Conservation (phyloP, 2,888 invertebrate genomes). For the Keiferia lycopersicella region DNA sequence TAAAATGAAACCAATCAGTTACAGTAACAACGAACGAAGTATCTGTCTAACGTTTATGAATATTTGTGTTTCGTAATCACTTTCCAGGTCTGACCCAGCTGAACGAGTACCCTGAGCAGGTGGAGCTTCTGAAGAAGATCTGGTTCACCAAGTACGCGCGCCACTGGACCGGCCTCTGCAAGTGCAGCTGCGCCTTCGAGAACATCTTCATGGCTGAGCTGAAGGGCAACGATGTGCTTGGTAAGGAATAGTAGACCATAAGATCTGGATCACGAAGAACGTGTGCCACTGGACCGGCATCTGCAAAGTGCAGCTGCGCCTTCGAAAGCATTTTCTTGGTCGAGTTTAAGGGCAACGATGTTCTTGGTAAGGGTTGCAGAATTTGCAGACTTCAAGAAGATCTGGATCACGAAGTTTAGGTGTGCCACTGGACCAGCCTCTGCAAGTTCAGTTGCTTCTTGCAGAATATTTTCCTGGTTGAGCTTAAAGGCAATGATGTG, state of each 20-base stretch:
- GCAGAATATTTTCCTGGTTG: constrained; percentile 95
- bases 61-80: neutral
- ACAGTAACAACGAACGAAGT: too few species aligned
- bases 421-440: constrained; percentile 87
- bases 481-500: constrained; percentile 89
- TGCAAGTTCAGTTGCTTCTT: constrained; percentile 94
- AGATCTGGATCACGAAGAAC: too few species aligned
- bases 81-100: constrained; percentile 77
- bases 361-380: constrained; percentile 76
- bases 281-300: constrained; percentile 82
- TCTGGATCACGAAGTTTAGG: constrained; percentile 94
- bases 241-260: constrained; percentile 44
- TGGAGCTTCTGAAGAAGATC: constrained; percentile 84
- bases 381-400: constrained; percentile 73
- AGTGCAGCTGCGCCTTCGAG: constrained; percentile 96
- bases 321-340: constrained; percentile 97
- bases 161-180: constrained; percentile 86
- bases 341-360: constrained; percentile 57
- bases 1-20: too few species aligned
- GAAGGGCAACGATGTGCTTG: constrained; percentile 72
- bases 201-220: constrained; percentile 94
- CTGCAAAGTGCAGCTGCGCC: constrained; percentile 92
- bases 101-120: constrained; percentile 82
- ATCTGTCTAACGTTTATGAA: neutral
- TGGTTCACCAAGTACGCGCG: constrained; percentile 94